Conservation (phyloP, 2,113 vertebrate species). For the Misgurnus anguillicaudatus region DNA sequence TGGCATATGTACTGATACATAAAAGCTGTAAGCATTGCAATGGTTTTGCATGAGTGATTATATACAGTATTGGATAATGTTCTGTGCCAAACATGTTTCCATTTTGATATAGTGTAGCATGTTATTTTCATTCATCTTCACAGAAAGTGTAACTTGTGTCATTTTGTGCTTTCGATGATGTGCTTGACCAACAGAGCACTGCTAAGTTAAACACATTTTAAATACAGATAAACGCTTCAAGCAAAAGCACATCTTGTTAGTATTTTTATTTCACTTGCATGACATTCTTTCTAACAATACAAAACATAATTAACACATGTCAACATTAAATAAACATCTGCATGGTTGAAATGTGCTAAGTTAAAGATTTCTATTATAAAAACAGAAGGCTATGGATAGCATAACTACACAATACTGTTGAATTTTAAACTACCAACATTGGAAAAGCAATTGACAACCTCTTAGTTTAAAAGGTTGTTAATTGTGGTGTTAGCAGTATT, state of each 20-base stretch:
- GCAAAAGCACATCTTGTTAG: too few relatives aligned
- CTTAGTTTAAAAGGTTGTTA: too few relatives aligned
- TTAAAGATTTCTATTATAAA: too few relatives aligned
- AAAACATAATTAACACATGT: not conserved
- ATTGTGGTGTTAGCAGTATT: not conserved
- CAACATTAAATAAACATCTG: too few relatives aligned
- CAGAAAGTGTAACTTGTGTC: too few relatives aligned
- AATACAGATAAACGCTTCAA: not conserved
- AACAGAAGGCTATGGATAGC: not conserved
- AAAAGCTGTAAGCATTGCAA: constrained; percentile 16
- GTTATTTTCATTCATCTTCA: constrained; percentile 28
- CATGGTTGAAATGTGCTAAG: too few relatives aligned
- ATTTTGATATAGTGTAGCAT: constrained; percentile 33
- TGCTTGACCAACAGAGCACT: too few relatives aligned
- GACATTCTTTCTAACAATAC: not conserved
- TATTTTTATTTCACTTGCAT: not conserved
- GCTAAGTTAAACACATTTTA: too few relatives aligned
- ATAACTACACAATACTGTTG: not conserved
- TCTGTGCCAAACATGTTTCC: constrained; percentile 4
- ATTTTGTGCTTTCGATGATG: too few relatives aligned
- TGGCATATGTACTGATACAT: constrained; percentile 11
- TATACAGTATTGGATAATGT: constrained; percentile 30
- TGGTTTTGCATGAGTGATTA: constrained; percentile 30
- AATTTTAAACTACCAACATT: not conserved
- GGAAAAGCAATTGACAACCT: too few relatives aligned